Percentiles rank a stretch among this genome's conserved stretches.
These are phyloP conservation scores for Torymus aiolomorphi DNA, from an alignment of 2,888 invertebrate genomes.

Conservation along the genomic window DNA sequence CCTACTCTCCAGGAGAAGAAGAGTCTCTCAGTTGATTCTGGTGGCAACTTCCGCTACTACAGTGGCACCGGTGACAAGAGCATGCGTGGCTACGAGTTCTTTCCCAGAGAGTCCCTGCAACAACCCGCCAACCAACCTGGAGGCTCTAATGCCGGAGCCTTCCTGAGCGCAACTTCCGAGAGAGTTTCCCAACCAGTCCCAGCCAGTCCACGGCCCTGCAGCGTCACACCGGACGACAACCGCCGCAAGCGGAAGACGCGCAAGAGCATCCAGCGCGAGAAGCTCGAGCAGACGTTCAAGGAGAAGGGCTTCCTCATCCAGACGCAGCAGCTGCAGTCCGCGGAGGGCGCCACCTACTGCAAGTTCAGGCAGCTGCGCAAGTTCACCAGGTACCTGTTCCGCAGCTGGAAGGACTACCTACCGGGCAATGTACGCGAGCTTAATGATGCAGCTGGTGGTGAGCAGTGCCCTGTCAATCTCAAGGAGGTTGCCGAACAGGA, in stretches of 20 bases:
- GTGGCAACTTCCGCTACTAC: constrained; percentile 91
- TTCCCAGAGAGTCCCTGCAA: constrained; percentile 84
- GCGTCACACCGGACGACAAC: constrained; percentile 39
- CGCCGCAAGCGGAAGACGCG: constrained; percentile 83
- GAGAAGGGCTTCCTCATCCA: constrained; percentile 95
- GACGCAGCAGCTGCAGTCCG: constrained; percentile 93
- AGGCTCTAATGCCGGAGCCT: constrained; percentile 77
- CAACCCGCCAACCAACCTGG: constrained; percentile 76
- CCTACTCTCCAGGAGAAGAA: constrained; percentile 93
- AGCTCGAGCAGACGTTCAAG: constrained; percentile 93
- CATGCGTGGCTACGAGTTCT: constrained; percentile 86
- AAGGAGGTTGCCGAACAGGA: constrained; percentile 41
- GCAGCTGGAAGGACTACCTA: constrained; percentile 95
- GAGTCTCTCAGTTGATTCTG: constrained; percentile 92
- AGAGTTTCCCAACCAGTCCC: constrained; percentile 72
- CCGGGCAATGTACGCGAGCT: constrained; percentile 82
- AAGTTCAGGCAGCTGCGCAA: constrained; percentile 93
- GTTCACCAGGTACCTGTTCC: constrained; percentile 92
- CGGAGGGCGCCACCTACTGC: constrained; percentile 95
- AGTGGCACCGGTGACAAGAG: constrained; percentile 90
- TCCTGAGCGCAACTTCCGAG: constrained; percentile 77
- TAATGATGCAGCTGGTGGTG: constrained; percentile 26
- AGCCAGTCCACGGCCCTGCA: constrained; percentile 12
- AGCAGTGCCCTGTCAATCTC: constrained; percentile 17
- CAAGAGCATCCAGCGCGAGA: constrained; percentile 90